A percentile compares a stretch with the other conserved stretches of the same genome.
These are phyloP conservation scores for Oryzias javanicus DNA, from an alignment of 2,113 vertebrate genomes.

Conservation along the genomic window DNA sequence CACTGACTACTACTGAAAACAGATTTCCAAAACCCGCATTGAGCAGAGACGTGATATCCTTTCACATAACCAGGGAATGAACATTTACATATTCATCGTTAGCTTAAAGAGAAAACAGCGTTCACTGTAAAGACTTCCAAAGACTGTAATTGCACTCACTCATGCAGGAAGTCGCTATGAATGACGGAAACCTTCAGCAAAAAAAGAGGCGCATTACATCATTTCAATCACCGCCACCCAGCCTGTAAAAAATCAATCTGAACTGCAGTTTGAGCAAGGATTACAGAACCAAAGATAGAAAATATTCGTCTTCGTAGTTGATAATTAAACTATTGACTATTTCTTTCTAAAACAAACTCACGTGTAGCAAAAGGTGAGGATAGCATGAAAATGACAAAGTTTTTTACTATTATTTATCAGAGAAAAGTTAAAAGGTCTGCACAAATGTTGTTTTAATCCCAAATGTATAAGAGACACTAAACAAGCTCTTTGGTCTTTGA, in stretches of 20 bases:
- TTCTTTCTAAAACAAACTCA: no score
- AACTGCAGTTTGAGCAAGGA: no score
- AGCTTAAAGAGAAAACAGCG: slow-evolving; percentile 37
- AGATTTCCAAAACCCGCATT: slow-evolving; percentile 13
- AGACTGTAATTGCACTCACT: slow-evolving; percentile 55
- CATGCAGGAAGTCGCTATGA: slow-evolving; percentile 46
- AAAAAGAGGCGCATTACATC: slow-evolving; percentile 45
- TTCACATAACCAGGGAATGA: slow-evolving; percentile 32
- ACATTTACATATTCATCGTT: slow-evolving; percentile 38
- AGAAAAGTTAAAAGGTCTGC: no score
- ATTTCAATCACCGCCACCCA: slow-evolving; percentile 16
- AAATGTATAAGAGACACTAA: no score
- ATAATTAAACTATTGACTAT: not conserved
- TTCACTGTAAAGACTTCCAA: slow-evolving; percentile 47
- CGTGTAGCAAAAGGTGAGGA: no score
- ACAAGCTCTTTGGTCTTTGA: no score
- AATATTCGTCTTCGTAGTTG: not conserved
- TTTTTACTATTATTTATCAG: no score
- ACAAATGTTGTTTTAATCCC: no score
- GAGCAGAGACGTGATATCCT: slow-evolving; percentile 15
- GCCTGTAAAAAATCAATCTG: no score
- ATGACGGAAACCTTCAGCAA: slow-evolving; percentile 46
- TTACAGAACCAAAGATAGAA: not conserved
- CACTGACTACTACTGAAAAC: slow-evolving; percentile 16
- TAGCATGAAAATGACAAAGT: no score